phyloP scores from a whole-genome alignment of 2,113 vertebrate species.

The Labrus mixtus region DNA sequence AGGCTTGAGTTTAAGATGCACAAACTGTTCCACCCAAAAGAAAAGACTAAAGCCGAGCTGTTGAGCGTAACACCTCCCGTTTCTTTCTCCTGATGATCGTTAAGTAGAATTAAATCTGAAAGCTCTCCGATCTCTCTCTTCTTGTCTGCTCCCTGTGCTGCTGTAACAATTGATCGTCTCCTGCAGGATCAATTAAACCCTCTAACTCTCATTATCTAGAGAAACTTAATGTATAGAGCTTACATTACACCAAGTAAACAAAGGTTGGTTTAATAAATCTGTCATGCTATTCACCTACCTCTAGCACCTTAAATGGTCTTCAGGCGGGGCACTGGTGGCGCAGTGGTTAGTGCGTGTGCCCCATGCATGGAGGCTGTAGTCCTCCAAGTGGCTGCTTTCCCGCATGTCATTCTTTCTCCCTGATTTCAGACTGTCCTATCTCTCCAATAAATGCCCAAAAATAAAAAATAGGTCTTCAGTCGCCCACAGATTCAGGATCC shows the following conservation, averaged over 20 bases:
- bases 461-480: too few species aligned
- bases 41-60: background rate
- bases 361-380: too few species aligned
- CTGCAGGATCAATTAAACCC: conserved; percentile 36
- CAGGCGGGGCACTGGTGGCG: too few species aligned
- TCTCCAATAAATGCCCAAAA: too few species aligned
- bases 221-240: conserved; percentile 11
- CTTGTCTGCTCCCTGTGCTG: conserved; percentile 21
- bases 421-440: too few species aligned
- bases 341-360: too few species aligned
- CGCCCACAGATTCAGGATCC: too few species aligned
- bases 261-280: conserved; percentile 32
- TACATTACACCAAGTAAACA: conserved; percentile 30
- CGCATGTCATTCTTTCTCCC: too few species aligned
- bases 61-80: conserved; percentile 18
- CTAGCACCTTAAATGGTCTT: background rate
- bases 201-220: conserved; percentile 40
- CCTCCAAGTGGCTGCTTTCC: too few species aligned
- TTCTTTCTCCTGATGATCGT: conserved; percentile 20
- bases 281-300: background rate
- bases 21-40: too few species aligned
- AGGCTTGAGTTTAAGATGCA: too few species aligned
- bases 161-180: conserved; percentile 21
- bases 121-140: conserved; percentile 10
- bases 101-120: conserved; percentile 38